phyloP scores from a whole-genome alignment of 2,797 vertebrate species.

The Astyanax mexicanus region DNA sequence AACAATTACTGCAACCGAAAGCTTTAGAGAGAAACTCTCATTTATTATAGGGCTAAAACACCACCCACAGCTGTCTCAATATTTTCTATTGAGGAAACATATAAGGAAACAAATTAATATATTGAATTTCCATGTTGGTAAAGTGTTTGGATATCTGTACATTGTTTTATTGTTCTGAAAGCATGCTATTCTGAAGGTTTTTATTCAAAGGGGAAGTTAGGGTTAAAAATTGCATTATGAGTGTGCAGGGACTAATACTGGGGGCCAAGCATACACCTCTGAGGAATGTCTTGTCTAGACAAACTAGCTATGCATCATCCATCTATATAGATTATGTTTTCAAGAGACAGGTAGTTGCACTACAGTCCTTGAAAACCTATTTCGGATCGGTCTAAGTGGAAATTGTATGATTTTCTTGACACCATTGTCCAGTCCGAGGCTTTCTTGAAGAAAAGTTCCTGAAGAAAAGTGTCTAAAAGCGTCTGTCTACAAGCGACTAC shows the following conservation, averaged over 20 bases:
- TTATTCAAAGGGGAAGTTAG: neutral
- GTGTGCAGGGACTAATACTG: neutral
- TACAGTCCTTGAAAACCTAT: neutral
- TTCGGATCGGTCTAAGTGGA: neutral
- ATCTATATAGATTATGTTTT: no score
- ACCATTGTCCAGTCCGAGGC: neutral
- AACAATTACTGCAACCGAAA: no score
- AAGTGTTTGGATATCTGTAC: no score
- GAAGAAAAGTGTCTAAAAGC: constrained; percentile 5
- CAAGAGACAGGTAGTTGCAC: neutral
- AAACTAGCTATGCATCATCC: neutral
- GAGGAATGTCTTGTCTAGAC: neutral
- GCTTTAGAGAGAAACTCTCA: no score
- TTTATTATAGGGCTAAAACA: no score
- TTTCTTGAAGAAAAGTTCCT: neutral
- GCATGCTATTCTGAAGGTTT: neutral
- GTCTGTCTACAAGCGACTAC: no score
- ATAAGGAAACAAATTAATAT: no score
- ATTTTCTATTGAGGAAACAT: no score
- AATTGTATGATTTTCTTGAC: neutral
- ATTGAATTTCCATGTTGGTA: neutral
- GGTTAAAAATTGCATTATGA: neutral
- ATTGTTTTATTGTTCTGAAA: constrained; percentile 1
- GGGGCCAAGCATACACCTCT: neutral
- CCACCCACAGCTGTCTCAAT: no score